Percentiles rank a stretch among this genome's conserved stretches.
phyloP scores from a whole-genome alignment of 2,113 vertebrate genomes.

The Pelvicachromis taeniatus region DNA sequence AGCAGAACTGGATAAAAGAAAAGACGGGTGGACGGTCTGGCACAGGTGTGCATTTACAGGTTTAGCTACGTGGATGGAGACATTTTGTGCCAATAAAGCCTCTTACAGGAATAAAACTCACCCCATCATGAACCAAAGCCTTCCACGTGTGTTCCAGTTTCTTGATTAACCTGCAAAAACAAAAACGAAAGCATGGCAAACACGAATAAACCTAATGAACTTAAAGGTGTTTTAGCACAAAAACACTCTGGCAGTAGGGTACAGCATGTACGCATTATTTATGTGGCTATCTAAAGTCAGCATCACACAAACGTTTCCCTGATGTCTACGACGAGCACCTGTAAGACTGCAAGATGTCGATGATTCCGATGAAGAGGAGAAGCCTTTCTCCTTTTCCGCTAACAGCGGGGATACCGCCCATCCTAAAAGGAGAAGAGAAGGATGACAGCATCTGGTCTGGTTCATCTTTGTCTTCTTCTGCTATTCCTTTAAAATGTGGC shows the following conservation, averaged over 20 bases:
- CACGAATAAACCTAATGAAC: not conserved
- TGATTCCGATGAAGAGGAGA: constrained; percentile 92
- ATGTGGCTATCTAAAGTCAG: not conserved
- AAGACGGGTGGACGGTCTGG: not conserved
- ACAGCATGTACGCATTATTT: not conserved
- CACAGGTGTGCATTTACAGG: not conserved
- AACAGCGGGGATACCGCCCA: constrained; percentile 96
- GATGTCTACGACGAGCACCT: constrained; percentile 69
- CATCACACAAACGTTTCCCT: not conserved
- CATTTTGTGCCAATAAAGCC: not conserved
- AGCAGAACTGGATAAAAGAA: not conserved
- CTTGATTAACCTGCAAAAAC: constrained; percentile 87
- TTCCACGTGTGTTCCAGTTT: constrained; percentile 98
- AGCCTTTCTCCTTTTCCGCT: constrained; percentile 91
- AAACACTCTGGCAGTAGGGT: not conserved
- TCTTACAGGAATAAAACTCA: constrained; percentile 61
- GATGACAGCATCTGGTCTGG: not conserved
- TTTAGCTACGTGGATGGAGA: not conserved
- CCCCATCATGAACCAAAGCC: constrained; percentile 95
- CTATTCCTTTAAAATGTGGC: not conserved
- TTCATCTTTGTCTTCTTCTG: not conserved
- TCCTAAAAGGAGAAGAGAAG: constrained; percentile 67
- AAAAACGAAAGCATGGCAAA: not conserved
- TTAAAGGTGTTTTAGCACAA: not conserved
- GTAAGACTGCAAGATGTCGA: constrained; percentile 97